Evolutionary conservation across 2,113 vertebrate genomes (phyloP).

Genomic region (Periophthalmodon schlosseri): DNA sequence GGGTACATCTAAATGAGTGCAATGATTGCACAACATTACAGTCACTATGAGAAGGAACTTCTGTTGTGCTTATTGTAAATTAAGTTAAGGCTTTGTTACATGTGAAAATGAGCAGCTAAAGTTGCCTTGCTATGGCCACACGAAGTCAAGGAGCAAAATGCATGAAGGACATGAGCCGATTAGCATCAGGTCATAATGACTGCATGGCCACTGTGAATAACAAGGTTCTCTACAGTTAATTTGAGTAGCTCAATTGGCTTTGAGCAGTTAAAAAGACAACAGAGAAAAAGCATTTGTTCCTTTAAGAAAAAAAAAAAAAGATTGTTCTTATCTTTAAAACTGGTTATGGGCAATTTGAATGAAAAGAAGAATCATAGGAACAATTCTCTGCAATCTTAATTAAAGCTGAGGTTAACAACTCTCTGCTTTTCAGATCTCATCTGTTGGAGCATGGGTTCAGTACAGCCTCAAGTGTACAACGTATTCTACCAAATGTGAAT

Average conservation of each 20-base stretch:
- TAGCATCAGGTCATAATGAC: not conserved
- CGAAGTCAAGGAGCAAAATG: not conserved
- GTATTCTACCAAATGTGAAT: not conserved
- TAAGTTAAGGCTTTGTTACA: not conserved
- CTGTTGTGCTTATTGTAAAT: too few species aligned
- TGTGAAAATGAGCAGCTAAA: not conserved
- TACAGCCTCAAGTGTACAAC: not conserved
- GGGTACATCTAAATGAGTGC: too few species aligned
- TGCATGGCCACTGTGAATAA: constrained; percentile 2
- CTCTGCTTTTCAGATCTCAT: constrained; percentile 8
- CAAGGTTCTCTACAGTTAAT: constrained; percentile 2
- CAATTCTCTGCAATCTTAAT: constrained; percentile 1
- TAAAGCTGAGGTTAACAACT: constrained; percentile 2
- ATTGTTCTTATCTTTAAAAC: constrained; percentile 3
- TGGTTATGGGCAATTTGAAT: constrained; percentile 18
- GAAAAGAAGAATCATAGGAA: not conserved
- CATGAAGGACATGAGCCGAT: constrained; percentile 2
- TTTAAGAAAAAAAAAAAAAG: not conserved
- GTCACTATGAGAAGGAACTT: too few species aligned
- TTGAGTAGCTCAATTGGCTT: not conserved
- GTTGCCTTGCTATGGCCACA: not conserved
- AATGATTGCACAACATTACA: too few species aligned
- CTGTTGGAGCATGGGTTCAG: not conserved
- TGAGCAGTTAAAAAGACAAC: not conserved
- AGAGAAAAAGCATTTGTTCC: constrained; percentile 1